Evolutionary conservation across 2,888 invertebrate species (phyloP).

Genomic region (Macroteleia sp.): DNA sequence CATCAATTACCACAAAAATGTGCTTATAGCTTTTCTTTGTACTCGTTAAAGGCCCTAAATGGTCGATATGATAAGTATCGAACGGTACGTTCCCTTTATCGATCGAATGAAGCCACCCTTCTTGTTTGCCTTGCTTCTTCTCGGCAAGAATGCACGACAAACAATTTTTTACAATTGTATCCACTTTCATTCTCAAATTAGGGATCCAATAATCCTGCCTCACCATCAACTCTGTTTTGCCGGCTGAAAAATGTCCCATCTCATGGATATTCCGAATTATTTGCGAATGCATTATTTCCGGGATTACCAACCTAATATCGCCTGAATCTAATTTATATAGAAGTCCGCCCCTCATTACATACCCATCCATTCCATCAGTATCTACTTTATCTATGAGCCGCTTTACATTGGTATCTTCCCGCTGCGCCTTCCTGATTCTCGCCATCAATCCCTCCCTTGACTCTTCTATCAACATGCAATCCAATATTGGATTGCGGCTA

Average conservation of each 20-base stretch:
- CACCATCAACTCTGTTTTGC: background rate
- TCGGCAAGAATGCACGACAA: background rate
- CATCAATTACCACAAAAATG: slow-evolving; percentile 9
- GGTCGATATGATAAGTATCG: slow-evolving; percentile 9
- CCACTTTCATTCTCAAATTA: background rate
- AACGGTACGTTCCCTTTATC: background rate
- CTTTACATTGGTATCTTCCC: too few species aligned
- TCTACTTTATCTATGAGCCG: too few species aligned
- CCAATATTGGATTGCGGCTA: background rate
- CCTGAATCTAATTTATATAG: too few species aligned
- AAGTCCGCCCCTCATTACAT: background rate
- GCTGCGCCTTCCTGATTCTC: too few species aligned
- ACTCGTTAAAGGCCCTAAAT: background rate
- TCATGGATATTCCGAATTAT: background rate
- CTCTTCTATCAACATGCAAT: too few species aligned
- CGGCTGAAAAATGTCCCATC: background rate
- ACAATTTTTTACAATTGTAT: background rate
- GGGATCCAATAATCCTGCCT: background rate
- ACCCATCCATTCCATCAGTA: too few species aligned
- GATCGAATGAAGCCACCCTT: background rate
- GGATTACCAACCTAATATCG: background rate
- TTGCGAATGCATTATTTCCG: background rate
- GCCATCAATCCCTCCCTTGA: too few species aligned
- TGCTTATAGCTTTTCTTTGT: background rate
- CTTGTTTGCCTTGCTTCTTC: background rate